phyloP scores from a whole-genome alignment of 2,797 vertebrate species.

The Syngnathus acus region DNA sequence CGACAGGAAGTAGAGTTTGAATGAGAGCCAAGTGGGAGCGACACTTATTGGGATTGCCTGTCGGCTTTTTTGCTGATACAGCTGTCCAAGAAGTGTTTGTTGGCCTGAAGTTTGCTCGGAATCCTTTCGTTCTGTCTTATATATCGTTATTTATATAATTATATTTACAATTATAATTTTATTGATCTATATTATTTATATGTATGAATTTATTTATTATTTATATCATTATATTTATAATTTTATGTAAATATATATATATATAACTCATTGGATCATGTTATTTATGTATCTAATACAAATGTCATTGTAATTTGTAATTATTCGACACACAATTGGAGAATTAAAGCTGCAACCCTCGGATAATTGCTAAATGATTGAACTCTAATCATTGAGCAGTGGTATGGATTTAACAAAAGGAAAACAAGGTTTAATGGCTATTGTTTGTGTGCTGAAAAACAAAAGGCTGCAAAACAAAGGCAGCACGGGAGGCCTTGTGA shows the following conservation, averaged over 20 bases:
- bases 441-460: slow-evolving; percentile 13
- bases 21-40: slow-evolving; percentile 58
- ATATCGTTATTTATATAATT: background rate
- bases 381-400: slow-evolving; percentile 5
- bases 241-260: background rate
- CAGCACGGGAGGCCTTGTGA: slow-evolving; percentile 26
- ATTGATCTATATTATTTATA: background rate
- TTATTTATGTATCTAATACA: background rate
- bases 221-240: too few relatives aligned
- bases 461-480: slow-evolving; percentile 34
- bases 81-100: slow-evolving; percentile 55
- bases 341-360: too few relatives aligned
- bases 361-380: too few relatives aligned
- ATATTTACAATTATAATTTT: background rate
- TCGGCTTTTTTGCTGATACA: slow-evolving; percentile 60
- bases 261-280: too few relatives aligned
- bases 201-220: background rate
- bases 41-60: slow-evolving; percentile 65
- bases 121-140: slow-evolving; percentile 35
- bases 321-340: background rate
- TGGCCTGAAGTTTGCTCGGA: slow-evolving; percentile 26
- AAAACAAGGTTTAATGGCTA: slow-evolving; percentile 24
- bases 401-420: slow-evolving; percentile 27
- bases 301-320: background rate
- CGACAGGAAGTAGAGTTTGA: slow-evolving; percentile 59